Percentiles rank a stretch among this genome's conserved stretches.
These are phyloP conservation scores for Antheraea yamamai DNA, from an alignment of 2,888 invertebrate genomes.

Conservation along the genomic window DNA sequence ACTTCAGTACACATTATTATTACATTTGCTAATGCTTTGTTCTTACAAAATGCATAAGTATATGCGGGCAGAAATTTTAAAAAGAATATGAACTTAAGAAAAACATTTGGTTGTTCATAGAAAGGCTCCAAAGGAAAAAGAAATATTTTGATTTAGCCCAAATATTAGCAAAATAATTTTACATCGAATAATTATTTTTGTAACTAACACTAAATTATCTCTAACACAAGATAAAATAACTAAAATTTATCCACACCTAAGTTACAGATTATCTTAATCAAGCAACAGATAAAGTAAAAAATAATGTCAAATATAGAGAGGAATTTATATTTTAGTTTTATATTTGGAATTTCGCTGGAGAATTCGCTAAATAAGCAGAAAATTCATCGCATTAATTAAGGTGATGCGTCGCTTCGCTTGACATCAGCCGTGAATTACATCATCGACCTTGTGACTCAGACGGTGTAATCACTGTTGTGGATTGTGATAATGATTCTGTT, in stretches of 20 bases:
- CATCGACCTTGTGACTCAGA: slow-evolving; percentile 48
- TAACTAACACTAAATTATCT: background rate
- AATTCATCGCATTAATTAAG: slow-evolving; percentile 34
- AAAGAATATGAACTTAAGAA: no score
- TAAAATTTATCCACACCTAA: background rate
- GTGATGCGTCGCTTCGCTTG: slow-evolving; percentile 49
- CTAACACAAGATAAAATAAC: background rate
- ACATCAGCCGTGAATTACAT: slow-evolving; percentile 50
- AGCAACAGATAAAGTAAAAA: background rate
- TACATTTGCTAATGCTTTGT: no score
- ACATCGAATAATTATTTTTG: background rate
- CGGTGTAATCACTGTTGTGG: slow-evolving; percentile 21
- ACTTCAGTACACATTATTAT: no score
- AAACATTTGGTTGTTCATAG: no score
- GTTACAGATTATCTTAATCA: background rate
- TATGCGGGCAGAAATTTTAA: no score
- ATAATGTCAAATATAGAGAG: background rate
- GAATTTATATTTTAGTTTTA: background rate
- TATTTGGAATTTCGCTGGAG: background rate
- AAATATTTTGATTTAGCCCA: no score
- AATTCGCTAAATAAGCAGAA: background rate
- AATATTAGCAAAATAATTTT: no score
- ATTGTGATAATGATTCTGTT: background rate
- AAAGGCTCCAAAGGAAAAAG: no score
- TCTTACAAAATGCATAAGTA: no score